Evolutionary conservation across 2,113 vertebrate species (phyloP), one percentile per base, ranked within the genome.

Genomic region (Martes martes): DNA sequence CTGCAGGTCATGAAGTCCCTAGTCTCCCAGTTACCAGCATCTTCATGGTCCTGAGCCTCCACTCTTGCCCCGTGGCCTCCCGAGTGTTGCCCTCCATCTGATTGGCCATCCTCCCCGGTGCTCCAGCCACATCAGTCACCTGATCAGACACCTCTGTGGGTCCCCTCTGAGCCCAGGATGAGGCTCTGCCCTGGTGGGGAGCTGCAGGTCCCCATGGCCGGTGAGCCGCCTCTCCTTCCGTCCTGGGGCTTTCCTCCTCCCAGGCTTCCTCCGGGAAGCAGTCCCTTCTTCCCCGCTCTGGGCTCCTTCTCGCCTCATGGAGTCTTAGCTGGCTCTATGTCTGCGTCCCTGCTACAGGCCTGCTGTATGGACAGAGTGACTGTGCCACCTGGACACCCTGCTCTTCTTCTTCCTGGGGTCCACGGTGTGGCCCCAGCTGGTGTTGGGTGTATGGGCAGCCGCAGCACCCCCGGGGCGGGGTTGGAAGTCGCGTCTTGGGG

Each of bases 401-500:
- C 15, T 31, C 55, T 28, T 28, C 36, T 2, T 19, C 84, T 47
- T 11, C 31, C 31, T 0, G 3, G 1, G 6, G 47, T 39, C 61
- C 26, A 2, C 1, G 2, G 74, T 19, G 89, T 31, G 45, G 45
- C n/a, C 26, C 1, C 6, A 61, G 74, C 15, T 1, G 0, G 31
- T 33, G 69, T 21, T 7, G 4, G 39, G 39, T 28, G 45, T 39
- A 21, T 26, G 45, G 19, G 28, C 45, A 55, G 36, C 47, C 42
- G 9, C 33, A 33, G 18, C 15, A 65, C 15, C 33, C 16, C 4
- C 2, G 16, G 52, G 52, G 52, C 2, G 5, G 63, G n/a, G 26
- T 1, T 1, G 0, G 1, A 7, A 4, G 11, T 1, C 0, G 1
- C 0, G 1, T 14, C 42, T 0, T 19, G 63, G 42, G 23, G 21